Conservation (phyloP, 2,797 vertebrate species). For the Tokudaia muenninki region DNA sequence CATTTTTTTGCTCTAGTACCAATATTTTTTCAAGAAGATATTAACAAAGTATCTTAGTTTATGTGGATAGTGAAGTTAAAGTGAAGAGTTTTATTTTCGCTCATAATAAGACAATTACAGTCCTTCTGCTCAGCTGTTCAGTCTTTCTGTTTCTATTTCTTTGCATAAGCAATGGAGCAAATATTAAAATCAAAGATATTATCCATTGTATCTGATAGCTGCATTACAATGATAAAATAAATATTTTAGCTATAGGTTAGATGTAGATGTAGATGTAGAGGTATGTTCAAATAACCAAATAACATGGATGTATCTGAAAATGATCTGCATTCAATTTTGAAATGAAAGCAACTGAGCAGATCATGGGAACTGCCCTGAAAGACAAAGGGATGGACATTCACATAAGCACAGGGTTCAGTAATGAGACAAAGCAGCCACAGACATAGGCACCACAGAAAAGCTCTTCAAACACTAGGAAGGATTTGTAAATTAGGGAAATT, state of each 20-base stretch:
- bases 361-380: neutral
- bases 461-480: conserved; percentile 1
- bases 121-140: conserved; percentile 54
- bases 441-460: neutral
- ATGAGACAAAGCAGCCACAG: neutral
- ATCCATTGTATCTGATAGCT: conserved; percentile 63
- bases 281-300: neutral
- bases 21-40: conserved; percentile 56
- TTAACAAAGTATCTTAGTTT: conserved; percentile 37
- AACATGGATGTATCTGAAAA: neutral
- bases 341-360: neutral
- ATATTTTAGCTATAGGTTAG: neutral
- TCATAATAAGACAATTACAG: conserved; percentile 35
- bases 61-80: conserved; percentile 45
- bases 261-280: neutral
- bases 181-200: conserved; percentile 65
- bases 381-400: neutral
- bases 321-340: neutral
- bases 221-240: conserved; percentile 37
- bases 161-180: conserved; percentile 72
- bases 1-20: conserved; percentile 30
- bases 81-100: conserved; percentile 63
- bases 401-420: neutral
- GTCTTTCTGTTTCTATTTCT: conserved; percentile 61
- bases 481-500: neutral